Conservation (phyloP, 2,888 invertebrate genomes). For the Cabera pusaria region DNA sequence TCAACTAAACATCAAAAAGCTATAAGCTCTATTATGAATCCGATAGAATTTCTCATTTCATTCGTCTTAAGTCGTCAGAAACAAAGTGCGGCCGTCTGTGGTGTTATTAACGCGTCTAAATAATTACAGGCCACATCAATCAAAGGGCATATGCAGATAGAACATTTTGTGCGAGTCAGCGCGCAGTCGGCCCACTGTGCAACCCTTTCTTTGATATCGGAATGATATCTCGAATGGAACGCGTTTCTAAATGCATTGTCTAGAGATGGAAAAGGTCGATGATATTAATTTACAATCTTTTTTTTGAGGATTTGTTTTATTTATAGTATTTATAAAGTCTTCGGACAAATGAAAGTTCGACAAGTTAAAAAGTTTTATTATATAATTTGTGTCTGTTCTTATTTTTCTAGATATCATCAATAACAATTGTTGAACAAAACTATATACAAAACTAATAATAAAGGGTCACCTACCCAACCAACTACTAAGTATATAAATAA, state of each 20-base stretch:
- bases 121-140: conserved; percentile 84
- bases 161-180: conserved; percentile 81
- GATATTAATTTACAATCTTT: conserved; percentile 15
- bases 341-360: too few relatives aligned
- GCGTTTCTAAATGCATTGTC: conserved; percentile 47
- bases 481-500: conserved; percentile 2
- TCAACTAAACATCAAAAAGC: conserved; percentile 80
- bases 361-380: too few relatives aligned
- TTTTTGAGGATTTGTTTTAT: conserved; percentile 2
- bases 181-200: conserved; percentile 71
- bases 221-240: conserved; percentile 76
- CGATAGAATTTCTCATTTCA: conserved; percentile 81
- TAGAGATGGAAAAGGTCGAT: conserved; percentile 49
- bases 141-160: conserved; percentile 80
- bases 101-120: conserved; percentile 83
- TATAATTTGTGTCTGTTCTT: too few relatives aligned
- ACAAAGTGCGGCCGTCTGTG: conserved; percentile 78
- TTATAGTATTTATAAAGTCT: too few relatives aligned
- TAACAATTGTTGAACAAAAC: not conserved
- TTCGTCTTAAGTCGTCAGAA: conserved; percentile 82
- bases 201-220: conserved; percentile 81
- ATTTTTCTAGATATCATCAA: too few relatives aligned
- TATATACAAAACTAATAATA: not conserved
- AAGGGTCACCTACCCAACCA: too few relatives aligned
- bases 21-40: conserved; percentile 75